Evolutionary conservation across 1,140 invertebrate genomes (phyloP).

Genomic region (Micrasema longulum): DNA sequence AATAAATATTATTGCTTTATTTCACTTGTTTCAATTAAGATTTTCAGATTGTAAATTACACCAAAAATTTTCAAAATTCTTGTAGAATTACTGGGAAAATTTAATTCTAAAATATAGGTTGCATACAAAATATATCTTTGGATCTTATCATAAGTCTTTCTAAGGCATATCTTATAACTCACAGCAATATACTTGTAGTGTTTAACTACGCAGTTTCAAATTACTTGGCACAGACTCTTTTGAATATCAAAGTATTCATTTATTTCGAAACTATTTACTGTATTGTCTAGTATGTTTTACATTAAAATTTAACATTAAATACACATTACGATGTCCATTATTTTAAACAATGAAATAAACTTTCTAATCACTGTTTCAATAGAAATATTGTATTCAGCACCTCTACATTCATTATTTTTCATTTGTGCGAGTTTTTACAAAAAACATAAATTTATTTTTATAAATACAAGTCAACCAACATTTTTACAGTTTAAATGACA

Average conservation of each 20-base stretch:
- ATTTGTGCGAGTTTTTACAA: too few species aligned
- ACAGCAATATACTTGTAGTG: conserved; percentile 22
- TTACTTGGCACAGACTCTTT: neutral
- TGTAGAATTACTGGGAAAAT: conserved; percentile 23
- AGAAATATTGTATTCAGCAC: too few species aligned
- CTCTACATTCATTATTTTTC: too few species aligned
- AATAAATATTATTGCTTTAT: neutral
- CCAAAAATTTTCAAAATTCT: neutral
- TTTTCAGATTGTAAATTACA: conserved; percentile 20
- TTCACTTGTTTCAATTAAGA: neutral
- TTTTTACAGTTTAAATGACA: too few species aligned
- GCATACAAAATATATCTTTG: conserved; percentile 39
- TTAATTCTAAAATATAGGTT: conserved; percentile 36
- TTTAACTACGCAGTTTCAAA: neutral
- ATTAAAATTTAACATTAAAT: too few species aligned
- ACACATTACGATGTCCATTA: too few species aligned
- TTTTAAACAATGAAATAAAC: too few species aligned
- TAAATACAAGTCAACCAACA: neutral
- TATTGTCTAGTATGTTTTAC: too few species aligned
- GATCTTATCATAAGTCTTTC: conserved; percentile 39
- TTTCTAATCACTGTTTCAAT: too few species aligned
- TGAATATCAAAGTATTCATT: conserved; percentile 8
- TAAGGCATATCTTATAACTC: conserved; percentile 36
- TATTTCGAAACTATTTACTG: conserved; percentile 8
- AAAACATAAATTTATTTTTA: too few species aligned